Evolutionary conservation across 2,113 vertebrate genomes (phyloP), one percentile per base, ranked within the genome.

Genomic region (Panthera leo): DNA sequence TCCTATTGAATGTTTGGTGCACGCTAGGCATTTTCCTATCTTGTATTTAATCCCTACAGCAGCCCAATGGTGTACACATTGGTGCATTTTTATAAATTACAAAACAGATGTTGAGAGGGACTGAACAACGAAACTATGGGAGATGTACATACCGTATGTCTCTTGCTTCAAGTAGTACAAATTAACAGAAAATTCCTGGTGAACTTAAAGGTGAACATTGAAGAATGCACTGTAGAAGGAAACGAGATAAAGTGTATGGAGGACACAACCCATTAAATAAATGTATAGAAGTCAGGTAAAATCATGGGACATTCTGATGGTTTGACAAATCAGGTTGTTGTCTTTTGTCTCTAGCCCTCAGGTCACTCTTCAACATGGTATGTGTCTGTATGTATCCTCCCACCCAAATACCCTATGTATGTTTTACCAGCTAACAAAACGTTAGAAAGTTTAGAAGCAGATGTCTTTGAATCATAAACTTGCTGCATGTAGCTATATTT

Each of bases 201-300:
- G 7, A 87, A 68, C 19, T 75, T 95, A 73, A 91, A 85, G 45
- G 9, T 95, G 48, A 94, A 71, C 36, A 36, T 61, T 88, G 58
- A 86, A 87, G 21, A 65, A 80, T 78, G 87, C 21, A 95, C 51
- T 93, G 9, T 92, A 85, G 76, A 90, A 90, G 21, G n/a, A 93
- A 91, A n/a, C 94, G 10, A 70, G 39, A 45, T 68, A 58, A 70
- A 90, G 14, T 91, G 13, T 80, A 53, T 84, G 39, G 11, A 85
- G 29, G n/a, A 79, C 3, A 36, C 76, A 48, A 92, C 42, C 48
- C 85, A 7, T 68, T 87, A 34, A 90, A 76, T 79, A 85, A 91
- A 18, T 27, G 3, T 73, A 48, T 78, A 85, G 55, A 95, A 67
- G 16, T 83, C 45, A 87, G 55, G 9, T 76, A 48, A 31, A 97